Evolutionary conservation across 2,113 vertebrate genomes (phyloP).

Genomic region (Perognathus longimembris): DNA sequence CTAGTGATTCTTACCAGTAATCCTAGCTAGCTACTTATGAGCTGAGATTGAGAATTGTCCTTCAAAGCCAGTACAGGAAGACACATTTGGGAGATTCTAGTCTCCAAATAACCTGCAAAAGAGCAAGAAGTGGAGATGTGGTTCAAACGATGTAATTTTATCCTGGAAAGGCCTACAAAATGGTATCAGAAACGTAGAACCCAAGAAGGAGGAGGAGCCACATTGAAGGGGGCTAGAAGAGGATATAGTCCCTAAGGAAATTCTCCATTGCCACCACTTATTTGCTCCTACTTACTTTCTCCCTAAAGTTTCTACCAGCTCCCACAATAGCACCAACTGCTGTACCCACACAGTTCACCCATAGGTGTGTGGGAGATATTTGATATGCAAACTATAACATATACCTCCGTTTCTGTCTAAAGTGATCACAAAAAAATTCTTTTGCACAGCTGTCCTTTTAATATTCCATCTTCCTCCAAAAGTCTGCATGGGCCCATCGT

Average conservation of each 20-base stretch:
- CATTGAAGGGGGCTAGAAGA: accelerated
- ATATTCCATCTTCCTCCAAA: background rate
- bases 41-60: too few relatives aligned
- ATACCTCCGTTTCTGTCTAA: background rate
- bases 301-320: background rate
- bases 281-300: accelerated
- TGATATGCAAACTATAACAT: background rate
- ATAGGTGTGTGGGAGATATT: background rate
- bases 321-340: too few relatives aligned
- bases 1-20: too few relatives aligned
- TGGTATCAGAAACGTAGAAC: too few relatives aligned
- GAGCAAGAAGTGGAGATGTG: background rate
- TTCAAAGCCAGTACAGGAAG: too few relatives aligned
- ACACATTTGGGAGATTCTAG: too few relatives aligned
- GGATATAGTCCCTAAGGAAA: background rate
- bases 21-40: too few relatives aligned
- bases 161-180: too few relatives aligned
- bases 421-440: background rate
- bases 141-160: too few relatives aligned
- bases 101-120: background rate
- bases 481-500: background rate
- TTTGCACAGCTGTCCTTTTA: background rate
- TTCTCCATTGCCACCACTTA: background rate
- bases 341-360: background rate
- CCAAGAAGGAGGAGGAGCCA: background rate